Evolutionary conservation across 2,797 vertebrate genomes (phyloP).

Genomic region (Coregonus suidteri): DNA sequence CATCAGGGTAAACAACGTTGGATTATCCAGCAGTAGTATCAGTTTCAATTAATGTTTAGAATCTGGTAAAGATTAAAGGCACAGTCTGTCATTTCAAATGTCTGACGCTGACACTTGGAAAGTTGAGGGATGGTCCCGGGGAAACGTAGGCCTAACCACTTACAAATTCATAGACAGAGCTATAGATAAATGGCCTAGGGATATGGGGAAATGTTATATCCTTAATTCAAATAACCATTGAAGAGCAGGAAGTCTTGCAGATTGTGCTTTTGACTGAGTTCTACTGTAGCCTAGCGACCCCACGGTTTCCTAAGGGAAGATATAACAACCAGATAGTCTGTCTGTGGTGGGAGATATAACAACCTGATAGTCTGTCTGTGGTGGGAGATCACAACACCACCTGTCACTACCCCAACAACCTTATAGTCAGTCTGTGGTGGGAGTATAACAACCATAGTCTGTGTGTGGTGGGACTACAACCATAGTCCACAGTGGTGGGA

Average conservation of each 20-base stretch:
- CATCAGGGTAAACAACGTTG: slow-evolving; percentile 9
- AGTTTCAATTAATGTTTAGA: neutral
- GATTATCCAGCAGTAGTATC: neutral
- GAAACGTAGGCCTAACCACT: neutral
- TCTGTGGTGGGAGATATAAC: neutral
- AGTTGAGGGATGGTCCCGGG: neutral
- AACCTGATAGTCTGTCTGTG: too few relatives aligned
- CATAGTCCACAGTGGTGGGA: too few relatives aligned
- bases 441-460: too few relatives aligned
- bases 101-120: neutral
- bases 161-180: neutral
- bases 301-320: slow-evolving; percentile 15
- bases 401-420: too few relatives aligned
- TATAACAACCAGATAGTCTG: slow-evolving; percentile 16
- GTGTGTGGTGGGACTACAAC: too few relatives aligned
- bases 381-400: too few relatives aligned
- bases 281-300: slow-evolving; percentile 7
- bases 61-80: neutral
- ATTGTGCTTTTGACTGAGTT: neutral
- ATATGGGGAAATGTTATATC: neutral
- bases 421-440: too few relatives aligned
- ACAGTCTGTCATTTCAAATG: neutral
- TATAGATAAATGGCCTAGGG: neutral
- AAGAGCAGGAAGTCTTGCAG: neutral
- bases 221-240: neutral